Percentiles rank a stretch among this genome's conserved stretches.
Evolutionary conservation across 2,797 vertebrate species (phyloP).

Genomic region (Lepus oiostolus): DNA sequence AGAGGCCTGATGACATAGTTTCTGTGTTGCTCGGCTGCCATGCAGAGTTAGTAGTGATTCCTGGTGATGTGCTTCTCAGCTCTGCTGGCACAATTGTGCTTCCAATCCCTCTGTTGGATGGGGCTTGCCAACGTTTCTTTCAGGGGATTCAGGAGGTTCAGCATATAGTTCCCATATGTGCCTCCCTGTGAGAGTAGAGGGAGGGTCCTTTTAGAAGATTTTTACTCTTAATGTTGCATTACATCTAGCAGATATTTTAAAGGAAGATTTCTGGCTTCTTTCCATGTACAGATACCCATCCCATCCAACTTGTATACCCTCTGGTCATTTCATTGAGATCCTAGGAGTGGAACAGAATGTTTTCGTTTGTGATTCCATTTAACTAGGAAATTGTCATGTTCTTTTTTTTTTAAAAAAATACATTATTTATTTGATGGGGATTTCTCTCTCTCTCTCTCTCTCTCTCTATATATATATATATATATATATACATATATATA

Average conservation of each 20-base stretch:
- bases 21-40: not conserved
- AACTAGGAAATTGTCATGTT: not conserved
- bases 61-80: not conserved
- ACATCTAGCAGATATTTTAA: not conserved
- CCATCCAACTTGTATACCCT: not conserved
- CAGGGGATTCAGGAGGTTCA: too few relatives aligned
- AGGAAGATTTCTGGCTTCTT: not conserved
- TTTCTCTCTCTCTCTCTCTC: too few relatives aligned
- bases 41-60: too few relatives aligned
- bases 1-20: not conserved
- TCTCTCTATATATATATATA: too few relatives aligned
- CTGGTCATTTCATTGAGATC: not conserved
- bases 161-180: not conserved
- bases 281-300: not conserved
- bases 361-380: not conserved
- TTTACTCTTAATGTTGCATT: not conserved
- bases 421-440: too few relatives aligned
- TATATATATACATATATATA: too few relatives aligned
- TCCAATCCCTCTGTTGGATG: rapidly evolving
- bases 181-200: not conserved
- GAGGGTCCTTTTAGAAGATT: not conserved
- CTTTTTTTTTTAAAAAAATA: not conserved
- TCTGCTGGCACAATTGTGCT: not conserved
- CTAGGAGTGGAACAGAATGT: not conserved
- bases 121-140: not conserved